Conservation (phyloP, 1,140 invertebrate species). For the Drosophila sucinea region DNA sequence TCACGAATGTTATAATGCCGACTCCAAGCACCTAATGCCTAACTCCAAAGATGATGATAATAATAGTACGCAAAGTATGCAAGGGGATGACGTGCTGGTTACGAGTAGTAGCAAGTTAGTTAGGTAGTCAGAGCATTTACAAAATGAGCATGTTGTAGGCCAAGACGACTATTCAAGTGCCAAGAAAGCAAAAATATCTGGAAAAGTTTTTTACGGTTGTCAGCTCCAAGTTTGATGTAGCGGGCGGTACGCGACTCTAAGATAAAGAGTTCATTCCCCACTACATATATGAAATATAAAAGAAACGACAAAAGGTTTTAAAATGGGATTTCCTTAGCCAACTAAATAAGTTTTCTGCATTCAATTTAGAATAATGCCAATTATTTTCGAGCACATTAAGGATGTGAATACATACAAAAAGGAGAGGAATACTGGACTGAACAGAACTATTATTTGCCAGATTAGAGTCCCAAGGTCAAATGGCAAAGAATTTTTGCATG, state of each 20-base stretch:
- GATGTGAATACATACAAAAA: neutral
- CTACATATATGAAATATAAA: too few relatives aligned
- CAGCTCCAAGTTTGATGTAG: too few relatives aligned
- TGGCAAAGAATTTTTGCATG: constrained; percentile 62
- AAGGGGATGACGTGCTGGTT: constrained; percentile 15
- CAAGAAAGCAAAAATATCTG: constrained; percentile 41
- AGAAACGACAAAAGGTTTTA: too few relatives aligned
- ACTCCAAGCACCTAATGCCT: neutral
- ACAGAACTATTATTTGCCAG: constrained; percentile 76
- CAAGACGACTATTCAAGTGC: constrained; percentile 38
- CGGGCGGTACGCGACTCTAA: too few relatives aligned
- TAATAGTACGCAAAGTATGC: constrained; percentile 36
- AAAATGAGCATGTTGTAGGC: constrained; percentile 58
- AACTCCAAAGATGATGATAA: constrained; percentile 35
- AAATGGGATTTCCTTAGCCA: too few relatives aligned
- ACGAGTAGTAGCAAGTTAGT: neutral
- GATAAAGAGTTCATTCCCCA: too few relatives aligned
- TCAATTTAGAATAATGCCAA: too few relatives aligned
- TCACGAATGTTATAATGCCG: constrained; percentile 56
- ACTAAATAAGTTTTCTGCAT: too few relatives aligned
- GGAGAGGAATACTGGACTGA: constrained; percentile 35
- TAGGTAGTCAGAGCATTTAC: constrained; percentile 44
- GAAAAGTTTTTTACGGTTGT: constrained; percentile 26
- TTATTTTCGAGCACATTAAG: too few relatives aligned
- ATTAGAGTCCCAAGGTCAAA: constrained; percentile 72